Percentiles rank a stretch among this genome's conserved stretches.
Conservation (phyloP, 2,113 vertebrate species). For the Gila orcuttii region DNA sequence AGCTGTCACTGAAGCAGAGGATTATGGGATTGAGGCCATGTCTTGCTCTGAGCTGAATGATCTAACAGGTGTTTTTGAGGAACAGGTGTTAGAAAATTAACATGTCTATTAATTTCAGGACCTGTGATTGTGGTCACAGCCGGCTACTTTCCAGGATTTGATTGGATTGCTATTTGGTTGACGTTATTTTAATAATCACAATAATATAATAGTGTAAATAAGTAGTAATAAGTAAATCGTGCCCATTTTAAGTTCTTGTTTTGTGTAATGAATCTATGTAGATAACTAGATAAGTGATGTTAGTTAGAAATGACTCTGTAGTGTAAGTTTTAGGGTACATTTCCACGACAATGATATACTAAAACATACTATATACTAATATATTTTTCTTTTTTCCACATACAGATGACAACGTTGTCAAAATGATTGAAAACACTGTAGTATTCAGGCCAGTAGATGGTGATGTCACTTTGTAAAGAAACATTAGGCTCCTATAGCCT, state of each 20-base stretch:
- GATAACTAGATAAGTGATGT: not conserved
- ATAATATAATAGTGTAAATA: too few species aligned
- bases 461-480: too few species aligned
- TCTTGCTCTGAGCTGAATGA: not conserved
- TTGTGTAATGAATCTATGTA: not conserved
- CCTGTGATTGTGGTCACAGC: not conserved
- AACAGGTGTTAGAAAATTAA: constrained; percentile 4
- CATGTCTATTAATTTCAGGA: not conserved
- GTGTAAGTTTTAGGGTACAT: too few species aligned
- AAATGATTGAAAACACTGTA: too few species aligned
- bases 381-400: too few species aligned
- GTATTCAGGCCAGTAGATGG: too few species aligned
- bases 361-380: too few species aligned
- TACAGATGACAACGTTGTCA: too few species aligned
- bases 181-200: not conserved
- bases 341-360: too few species aligned
- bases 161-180: not conserved
- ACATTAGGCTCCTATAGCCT: too few species aligned
- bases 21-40: constrained; percentile 36
- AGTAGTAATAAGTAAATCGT: not conserved
- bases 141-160: not conserved
- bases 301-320: too few species aligned
- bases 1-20: constrained; percentile 11
- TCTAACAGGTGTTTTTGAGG: constrained; percentile 17
- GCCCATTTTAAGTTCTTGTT: not conserved